Evolutionary conservation across 2,888 invertebrate genomes (phyloP).

Genomic region (Microctonus hyperodae): DNA sequence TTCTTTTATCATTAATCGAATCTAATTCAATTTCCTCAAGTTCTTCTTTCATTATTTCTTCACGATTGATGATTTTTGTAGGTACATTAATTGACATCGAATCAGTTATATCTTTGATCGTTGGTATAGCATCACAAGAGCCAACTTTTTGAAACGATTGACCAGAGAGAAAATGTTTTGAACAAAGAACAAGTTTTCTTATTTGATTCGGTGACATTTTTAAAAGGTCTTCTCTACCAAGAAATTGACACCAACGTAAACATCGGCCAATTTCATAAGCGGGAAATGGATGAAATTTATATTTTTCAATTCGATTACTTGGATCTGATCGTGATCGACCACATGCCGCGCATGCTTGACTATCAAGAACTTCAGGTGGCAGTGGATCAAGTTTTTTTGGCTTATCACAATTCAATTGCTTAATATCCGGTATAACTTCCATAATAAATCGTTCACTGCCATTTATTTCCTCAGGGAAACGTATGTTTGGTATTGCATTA

Average conservation of each 20-base stretch:
- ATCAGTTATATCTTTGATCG: slow-evolving; percentile 50
- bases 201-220: slow-evolving; percentile 62
- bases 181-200: slow-evolving; percentile 58
- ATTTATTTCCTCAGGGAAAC: slow-evolving; percentile 44
- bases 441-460: slow-evolving; percentile 37
- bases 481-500: slow-evolving; percentile 56
- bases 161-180: slow-evolving; percentile 58
- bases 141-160: slow-evolving; percentile 58
- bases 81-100: slow-evolving; percentile 14
- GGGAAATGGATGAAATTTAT: slow-evolving; percentile 61
- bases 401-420: slow-evolving; percentile 40
- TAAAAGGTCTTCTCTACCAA: slow-evolving; percentile 58
- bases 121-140: slow-evolving; percentile 59
- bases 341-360: slow-evolving; percentile 60
- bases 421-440: slow-evolving; percentile 39
- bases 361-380: slow-evolving; percentile 51
- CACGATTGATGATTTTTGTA: neutral
- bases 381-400: slow-evolving; percentile 49
- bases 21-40: slow-evolving; percentile 20
- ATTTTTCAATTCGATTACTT: slow-evolving; percentile 54
- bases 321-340: slow-evolving; percentile 57
- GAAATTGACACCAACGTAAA: slow-evolving; percentile 59
- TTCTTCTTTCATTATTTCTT: neutral
- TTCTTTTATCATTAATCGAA: slow-evolving; percentile 37
- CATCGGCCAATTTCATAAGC: slow-evolving; percentile 61